Evolutionary conservation across 2,797 vertebrate species (phyloP).

Genomic region (Pitangus sulphuratus): DNA sequence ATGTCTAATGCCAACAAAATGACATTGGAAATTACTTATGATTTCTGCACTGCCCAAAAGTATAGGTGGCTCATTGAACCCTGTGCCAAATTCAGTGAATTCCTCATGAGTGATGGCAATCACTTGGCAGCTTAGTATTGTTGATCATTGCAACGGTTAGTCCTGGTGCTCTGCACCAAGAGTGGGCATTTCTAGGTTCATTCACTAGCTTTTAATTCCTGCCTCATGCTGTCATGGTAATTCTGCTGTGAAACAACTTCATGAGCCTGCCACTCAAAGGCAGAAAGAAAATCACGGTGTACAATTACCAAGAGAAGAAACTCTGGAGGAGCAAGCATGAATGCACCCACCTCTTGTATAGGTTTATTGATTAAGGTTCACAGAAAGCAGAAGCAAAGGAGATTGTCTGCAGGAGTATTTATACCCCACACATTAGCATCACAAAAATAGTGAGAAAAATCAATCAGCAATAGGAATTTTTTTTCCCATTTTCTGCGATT

Average conservation of each 20-base stretch:
- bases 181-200: background rate
- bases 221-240: background rate
- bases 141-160: background rate
- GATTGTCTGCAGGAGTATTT: background rate
- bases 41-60: background rate
- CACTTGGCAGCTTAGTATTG: background rate
- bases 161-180: background rate
- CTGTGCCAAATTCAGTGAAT: background rate
- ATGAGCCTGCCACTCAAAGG: background rate
- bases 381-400: background rate
- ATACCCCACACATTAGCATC: background rate
- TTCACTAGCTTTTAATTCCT: background rate
- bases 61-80: background rate
- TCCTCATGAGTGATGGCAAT: background rate
- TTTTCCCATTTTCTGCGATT: background rate
- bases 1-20: background rate
- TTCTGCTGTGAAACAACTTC: background rate
- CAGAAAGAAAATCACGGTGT: background rate
- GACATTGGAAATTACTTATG: background rate
- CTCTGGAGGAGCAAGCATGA: background rate
- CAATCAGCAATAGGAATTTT: background rate
- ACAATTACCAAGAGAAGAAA: background rate
- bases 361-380: background rate
- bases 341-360: background rate
- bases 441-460: background rate